These are phyloP conservation scores for Tryphoninae sp. DNA, from an alignment of 2,888 invertebrate species.

Conservation along the genomic window DNA sequence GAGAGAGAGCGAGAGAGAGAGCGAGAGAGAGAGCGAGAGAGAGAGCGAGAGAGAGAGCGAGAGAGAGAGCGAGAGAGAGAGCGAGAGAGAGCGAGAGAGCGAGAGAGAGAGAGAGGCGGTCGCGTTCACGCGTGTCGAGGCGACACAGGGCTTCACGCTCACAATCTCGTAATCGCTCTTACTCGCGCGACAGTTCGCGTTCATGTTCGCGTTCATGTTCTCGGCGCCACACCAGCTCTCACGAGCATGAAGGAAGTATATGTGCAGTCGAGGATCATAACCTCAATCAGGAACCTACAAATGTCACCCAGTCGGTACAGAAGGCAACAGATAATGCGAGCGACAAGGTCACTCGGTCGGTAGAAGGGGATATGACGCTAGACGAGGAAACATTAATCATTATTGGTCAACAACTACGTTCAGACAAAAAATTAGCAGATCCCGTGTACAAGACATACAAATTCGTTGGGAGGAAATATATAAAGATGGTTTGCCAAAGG, in stretches of 20 bases:
- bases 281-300: constrained; percentile 15
- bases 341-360: constrained; percentile 18
- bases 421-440: constrained; percentile 24
- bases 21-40: too few relatives aligned
- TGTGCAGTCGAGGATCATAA: constrained; percentile 1
- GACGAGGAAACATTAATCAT: constrained; percentile 2
- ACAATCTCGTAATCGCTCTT: constrained; percentile 1
- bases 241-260: not conserved
- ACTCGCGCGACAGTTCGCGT: not conserved
- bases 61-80: too few relatives aligned
- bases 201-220: not conserved
- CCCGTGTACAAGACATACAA: constrained; percentile 20
- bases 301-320: not conserved
- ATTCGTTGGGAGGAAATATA: constrained; percentile 23
- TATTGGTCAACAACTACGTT: constrained; percentile 18
- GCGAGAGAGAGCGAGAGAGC: too few relatives aligned
- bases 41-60: too few relatives aligned
- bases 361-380: constrained; percentile 16
- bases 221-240: constrained; percentile 17
- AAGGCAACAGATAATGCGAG: constrained; percentile 23
- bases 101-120: too few relatives aligned
- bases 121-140: not conserved
- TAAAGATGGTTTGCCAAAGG: constrained; percentile 11
- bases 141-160: not conserved
- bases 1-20: too few relatives aligned